Conservation (phyloP, 2,888 invertebrate species). For the Balanococcus diminutus region DNA sequence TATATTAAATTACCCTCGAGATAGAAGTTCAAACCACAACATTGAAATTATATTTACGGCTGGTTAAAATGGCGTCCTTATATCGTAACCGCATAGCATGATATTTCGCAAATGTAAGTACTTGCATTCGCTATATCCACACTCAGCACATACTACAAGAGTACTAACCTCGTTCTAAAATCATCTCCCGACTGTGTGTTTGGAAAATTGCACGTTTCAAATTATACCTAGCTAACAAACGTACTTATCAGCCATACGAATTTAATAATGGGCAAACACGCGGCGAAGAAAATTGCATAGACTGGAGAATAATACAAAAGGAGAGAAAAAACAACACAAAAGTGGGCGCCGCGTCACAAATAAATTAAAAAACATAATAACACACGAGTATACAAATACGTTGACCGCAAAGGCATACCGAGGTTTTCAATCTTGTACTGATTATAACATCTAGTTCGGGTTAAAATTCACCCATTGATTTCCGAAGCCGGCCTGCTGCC, state of each 20-base stretch:
- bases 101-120: neutral
- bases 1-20: neutral
- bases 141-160: neutral
- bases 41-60: slow-evolving; percentile 24
- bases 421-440: neutral
- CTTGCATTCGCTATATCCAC: neutral
- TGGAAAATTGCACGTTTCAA: slow-evolving; percentile 10
- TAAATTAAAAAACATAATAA: neutral
- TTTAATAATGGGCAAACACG: neutral
- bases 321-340: neutral
- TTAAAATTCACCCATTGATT: neutral
- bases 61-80: neutral
- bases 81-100: neutral
- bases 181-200: neutral
- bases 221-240: neutral
- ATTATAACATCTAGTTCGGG: neutral
- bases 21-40: slow-evolving; percentile 35
- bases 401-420: neutral
- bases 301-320: neutral
- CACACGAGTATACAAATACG: neutral
- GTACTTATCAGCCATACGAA: neutral
- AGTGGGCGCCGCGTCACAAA: neutral
- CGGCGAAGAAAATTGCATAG: neutral
- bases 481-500: neutral
- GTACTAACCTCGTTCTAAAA: slow-evolving; percentile 18